Evolutionary conservation across 2,797 vertebrate species (phyloP).

Genomic region (Neopelma chrysocephalum): DNA sequence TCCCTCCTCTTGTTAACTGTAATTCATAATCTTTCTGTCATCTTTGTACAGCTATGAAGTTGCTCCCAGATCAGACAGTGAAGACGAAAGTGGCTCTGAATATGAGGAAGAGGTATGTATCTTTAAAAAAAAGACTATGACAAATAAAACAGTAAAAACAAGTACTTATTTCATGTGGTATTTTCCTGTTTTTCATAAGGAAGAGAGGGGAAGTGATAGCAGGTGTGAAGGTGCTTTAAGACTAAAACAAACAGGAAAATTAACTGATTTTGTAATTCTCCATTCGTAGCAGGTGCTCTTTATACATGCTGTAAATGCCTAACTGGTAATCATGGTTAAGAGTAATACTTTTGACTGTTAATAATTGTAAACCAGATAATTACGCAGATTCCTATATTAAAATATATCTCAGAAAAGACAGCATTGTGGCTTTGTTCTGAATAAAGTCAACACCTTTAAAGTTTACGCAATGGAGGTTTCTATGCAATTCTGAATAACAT

Average conservation of each 20-base stretch:
- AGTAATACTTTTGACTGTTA: not conserved
- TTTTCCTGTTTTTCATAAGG: not conserved
- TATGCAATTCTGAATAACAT: not conserved
- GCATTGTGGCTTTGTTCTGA: not conserved
- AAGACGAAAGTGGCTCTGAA: slow-evolving; percentile 92
- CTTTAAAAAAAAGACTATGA: not conserved
- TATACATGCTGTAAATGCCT: not conserved
- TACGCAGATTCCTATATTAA: not conserved
- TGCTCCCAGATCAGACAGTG: slow-evolving; percentile 95
- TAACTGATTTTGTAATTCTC: not conserved
- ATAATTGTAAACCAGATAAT: not conserved
- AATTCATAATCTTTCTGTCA: not conserved
- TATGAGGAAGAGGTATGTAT: slow-evolving; percentile 93
- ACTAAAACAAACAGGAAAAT: not conserved
- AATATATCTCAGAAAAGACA: not conserved
- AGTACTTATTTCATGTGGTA: not conserved
- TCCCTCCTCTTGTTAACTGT: not conserved
- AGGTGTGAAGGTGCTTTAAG: not conserved
- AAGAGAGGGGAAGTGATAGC: not conserved
- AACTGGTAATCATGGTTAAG: not conserved
- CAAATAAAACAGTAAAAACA: not conserved
- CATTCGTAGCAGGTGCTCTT: not conserved
- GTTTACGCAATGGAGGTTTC: not conserved
- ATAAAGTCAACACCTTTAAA: not conserved
- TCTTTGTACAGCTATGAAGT: slow-evolving; percentile 88